A percentile compares a stretch with the other conserved stretches of the same genome.
phyloP scores from a whole-genome alignment of 2,113 vertebrate species.

The Leiothrix lutea region DNA sequence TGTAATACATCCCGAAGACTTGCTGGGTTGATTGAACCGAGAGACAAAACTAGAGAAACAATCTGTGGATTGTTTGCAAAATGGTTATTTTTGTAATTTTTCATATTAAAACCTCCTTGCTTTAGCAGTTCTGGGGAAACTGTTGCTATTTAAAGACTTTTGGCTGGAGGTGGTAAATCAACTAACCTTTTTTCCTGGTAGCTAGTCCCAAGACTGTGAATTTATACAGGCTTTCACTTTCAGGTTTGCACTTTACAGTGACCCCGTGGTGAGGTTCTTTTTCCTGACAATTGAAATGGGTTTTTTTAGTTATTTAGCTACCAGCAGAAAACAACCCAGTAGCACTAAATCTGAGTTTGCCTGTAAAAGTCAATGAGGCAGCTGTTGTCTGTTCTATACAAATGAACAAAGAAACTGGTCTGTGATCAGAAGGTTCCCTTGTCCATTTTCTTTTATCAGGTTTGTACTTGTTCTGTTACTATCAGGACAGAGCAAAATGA shows the following conservation, averaged over 20 bases:
- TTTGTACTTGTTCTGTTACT: neutral
- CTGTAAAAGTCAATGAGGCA: neutral
- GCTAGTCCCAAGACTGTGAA: neutral
- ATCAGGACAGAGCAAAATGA: neutral
- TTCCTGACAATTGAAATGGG: neutral
- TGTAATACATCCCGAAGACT: neutral
- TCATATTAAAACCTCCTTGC: neutral
- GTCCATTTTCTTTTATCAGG: neutral
- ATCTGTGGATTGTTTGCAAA: too few species aligned
- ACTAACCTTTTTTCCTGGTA: neutral
- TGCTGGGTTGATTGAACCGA: fast-evolving
- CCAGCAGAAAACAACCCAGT: neutral
- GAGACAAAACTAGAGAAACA: neutral
- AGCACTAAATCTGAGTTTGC: neutral
- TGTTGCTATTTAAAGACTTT: neutral
- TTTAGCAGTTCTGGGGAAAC: neutral
- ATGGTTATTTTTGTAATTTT: neutral
- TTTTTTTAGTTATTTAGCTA: neutral
- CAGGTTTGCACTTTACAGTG: neutral
- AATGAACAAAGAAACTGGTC: neutral
- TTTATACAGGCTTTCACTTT: neutral
- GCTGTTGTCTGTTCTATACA: neutral
- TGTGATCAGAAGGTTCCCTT: neutral
- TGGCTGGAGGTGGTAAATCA: neutral
- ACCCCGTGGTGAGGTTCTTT: neutral